A percentile compares a stretch with the other conserved stretches of the same genome.
Evolutionary conservation across 23 tunicate genomes (phyloP).

Genomic region (Phallusia fumigata): DNA sequence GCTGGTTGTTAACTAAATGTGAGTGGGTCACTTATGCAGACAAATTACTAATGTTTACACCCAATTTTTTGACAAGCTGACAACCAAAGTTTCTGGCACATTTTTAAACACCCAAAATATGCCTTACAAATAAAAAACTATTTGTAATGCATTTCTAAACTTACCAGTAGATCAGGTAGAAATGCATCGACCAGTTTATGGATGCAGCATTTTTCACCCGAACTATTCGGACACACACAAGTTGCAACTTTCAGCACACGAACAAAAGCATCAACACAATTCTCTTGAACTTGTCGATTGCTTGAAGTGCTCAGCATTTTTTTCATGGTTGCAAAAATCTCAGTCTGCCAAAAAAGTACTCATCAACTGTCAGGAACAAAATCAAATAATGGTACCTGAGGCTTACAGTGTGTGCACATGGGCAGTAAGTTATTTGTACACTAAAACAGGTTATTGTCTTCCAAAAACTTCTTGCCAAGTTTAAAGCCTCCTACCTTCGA

Average conservation of each 20-base stretch:
- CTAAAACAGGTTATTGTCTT: too few relatives aligned
- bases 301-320: slow-evolving; percentile 28
- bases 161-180: slow-evolving; percentile 63
- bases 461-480: background rate
- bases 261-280: slow-evolving; percentile 50
- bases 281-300: slow-evolving; percentile 65
- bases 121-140: too few relatives aligned
- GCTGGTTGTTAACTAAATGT: too few relatives aligned
- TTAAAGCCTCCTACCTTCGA: background rate
- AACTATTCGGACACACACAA: slow-evolving; percentile 34
- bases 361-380: background rate
- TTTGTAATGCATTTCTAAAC: background rate
- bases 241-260: slow-evolving; percentile 83
- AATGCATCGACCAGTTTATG: slow-evolving; percentile 44
- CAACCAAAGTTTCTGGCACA: too few relatives aligned
- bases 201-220: slow-evolving; percentile 22
- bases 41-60: too few relatives aligned
- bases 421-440: too few relatives aligned
- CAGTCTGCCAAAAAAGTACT: slow-evolving; percentile 29
- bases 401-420: background rate
- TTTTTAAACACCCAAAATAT: too few relatives aligned
- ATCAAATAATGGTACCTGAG: background rate
- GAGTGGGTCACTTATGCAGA: too few relatives aligned
- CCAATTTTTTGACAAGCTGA: too few relatives aligned
- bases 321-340: slow-evolving; percentile 43